Evolutionary conservation across 1,140 invertebrate species (phyloP), one percentile per base, ranked within the genome.

Genomic region (Sarcophaga bullata): DNA sequence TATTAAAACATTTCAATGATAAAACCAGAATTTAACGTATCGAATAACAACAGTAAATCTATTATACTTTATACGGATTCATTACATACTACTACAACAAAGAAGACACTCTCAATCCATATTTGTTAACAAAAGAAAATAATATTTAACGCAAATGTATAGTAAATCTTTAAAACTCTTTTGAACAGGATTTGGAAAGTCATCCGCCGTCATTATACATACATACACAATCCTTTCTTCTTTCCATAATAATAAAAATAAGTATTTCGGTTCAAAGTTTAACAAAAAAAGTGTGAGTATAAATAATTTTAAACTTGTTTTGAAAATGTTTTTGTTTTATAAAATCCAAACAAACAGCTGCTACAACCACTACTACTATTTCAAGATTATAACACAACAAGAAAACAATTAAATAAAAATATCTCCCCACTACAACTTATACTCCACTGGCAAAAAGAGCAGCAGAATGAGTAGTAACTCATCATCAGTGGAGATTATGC

Each of bases 251-350:
- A 58, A n/a, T n/a, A n/a, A n/a, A n/a, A n/a, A n/a, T n/a, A 13
- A 6, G 11, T 7, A 58, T 58, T 58, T 58, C 25, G 25, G 25
- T 37, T 37, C 25, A 37, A 37, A 37, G 25, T 37, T 37, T 37
- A 37, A 37, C 25, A 37, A 37, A 37, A 37, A 37, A 37, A 37
- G 1, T 2, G 25, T 2, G 25, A 37, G 25, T 37, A 37, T 52
- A 25, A 68, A 68, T 19, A 25, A 8, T 19, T 68, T 68, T 68
- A 25, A 68, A 68, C 62, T 68, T 68, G 62, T 68, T 68, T 68
- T 68, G 2, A 68, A 68, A 25, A 25, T 68, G n/a, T 68, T 68
- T 62, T 62, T 5, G 17, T 68, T 68, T 68, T 19, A 37, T 4
- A 2, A 37, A 37, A 37, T 68, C n/a, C n/a, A 19, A 52, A 68